phyloP scores from a whole-genome alignment of 1,140 invertebrate genomes.

The Hydropsyche tenuis region DNA sequence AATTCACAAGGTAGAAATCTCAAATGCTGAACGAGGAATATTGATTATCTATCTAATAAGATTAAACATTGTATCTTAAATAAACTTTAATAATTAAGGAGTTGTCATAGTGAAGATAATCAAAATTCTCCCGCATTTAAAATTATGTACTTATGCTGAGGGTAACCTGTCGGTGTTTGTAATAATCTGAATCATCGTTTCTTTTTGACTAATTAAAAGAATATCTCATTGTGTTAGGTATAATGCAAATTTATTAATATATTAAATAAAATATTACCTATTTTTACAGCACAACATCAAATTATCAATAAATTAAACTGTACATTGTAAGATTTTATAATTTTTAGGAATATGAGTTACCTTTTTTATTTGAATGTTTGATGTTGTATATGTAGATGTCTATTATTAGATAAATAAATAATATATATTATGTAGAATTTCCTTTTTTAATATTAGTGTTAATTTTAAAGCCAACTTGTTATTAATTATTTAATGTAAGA shows the following conservation, averaged over 20 bases:
- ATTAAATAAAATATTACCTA: constrained; percentile 35
- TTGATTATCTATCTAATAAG: neutral
- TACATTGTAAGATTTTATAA: constrained; percentile 43
- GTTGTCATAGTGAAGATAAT: neutral
- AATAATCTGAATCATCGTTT: constrained; percentile 2
- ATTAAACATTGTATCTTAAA: neutral
- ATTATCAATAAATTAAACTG: constrained; percentile 41
- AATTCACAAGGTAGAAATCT: neutral
- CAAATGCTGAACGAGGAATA: neutral
- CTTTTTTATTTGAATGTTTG: constrained; percentile 49
- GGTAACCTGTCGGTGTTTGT: neutral
- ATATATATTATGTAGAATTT: constrained; percentile 36
- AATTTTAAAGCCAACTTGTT: constrained; percentile 41
- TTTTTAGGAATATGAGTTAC: constrained; percentile 49
- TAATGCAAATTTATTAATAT: constrained; percentile 36
- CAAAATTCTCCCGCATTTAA: neutral
- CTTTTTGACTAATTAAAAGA: neutral
- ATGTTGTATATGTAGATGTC: constrained; percentile 50
- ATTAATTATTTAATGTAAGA: constrained; percentile 37
- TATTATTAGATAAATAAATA: constrained; percentile 38
- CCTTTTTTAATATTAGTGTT: constrained; percentile 32
- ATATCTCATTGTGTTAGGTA: constrained; percentile 24
- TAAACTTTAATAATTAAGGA: neutral
- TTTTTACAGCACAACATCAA: constrained; percentile 50
- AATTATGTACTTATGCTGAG: neutral